phyloP scores from a whole-genome alignment of 2,113 vertebrate species.

The Salvelinus alpinus region DNA sequence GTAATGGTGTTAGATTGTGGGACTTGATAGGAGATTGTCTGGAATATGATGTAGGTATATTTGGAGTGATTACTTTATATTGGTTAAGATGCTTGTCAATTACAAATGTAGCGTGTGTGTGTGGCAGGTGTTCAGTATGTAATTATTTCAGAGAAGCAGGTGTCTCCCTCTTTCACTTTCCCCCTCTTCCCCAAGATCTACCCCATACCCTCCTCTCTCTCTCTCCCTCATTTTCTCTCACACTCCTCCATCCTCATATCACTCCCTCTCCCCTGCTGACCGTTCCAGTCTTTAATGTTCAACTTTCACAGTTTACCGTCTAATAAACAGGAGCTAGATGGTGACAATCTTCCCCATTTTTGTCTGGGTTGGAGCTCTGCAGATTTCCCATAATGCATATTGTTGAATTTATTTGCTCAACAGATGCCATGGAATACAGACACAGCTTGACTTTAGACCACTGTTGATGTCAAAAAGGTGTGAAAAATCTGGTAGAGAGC shows the following conservation, averaged over 20 bases:
- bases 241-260: background rate
- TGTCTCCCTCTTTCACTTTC: background rate
- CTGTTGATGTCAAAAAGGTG: conserved; percentile 3
- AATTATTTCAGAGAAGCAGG: background rate
- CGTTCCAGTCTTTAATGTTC: no score
- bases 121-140: background rate
- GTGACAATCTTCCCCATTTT: no score
- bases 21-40: background rate
- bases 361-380: no score
- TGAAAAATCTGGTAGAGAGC: conserved; percentile 43
- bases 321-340: no score
- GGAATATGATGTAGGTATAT: background rate
- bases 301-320: no score
- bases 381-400: no score
- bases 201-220: no score
- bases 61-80: background rate
- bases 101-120: conserved; percentile 1
- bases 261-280: no score
- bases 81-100: background rate
- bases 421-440: background rate
- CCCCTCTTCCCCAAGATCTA: background rate
- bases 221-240: no score
- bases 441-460: background rate
- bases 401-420: background rate
- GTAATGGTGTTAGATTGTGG: conserved; percentile 10